Base-by-base conservation (phyloP, 1,140 invertebrate species). In the Trialeurodes vaporariorum region DNA sequence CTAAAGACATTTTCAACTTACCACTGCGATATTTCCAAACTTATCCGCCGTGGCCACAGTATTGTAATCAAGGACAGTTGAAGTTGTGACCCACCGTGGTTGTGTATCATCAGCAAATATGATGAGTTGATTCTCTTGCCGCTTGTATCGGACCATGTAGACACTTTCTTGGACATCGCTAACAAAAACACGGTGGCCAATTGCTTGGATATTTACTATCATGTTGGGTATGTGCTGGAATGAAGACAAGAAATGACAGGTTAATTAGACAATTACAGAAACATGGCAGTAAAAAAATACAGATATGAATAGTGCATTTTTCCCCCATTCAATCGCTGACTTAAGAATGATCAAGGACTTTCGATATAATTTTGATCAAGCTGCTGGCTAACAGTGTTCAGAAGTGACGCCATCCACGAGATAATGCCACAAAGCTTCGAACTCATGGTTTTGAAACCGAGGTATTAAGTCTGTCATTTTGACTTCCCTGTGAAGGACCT, bases 101-200 rank as follows among this genome's bases (percentile, higher is more conserved):
- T 93, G 91, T 0, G 94, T 98, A 74, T 99, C 97, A 79, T 99
- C 97, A 2, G 96, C 94, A 80, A 99, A 99, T 59, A 99, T 92
- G 40, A 98, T 95, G 58, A 99, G 81, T 74, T 98, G 96, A 81
- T 99, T 99, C 77, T 98, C 97, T 68, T 90, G 85, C 34, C 94
- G 84, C 76, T 95, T 96, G 79, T 99, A 99, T 34, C 94, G 86
- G 0, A 99, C 85, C 76, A 96, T 98, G 76, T 96, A 96, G 17
- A 99, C 90, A 27, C 94, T 97, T 76, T 99, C 97, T 77, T 99
- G 96, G 0, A 98, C 89, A 79, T 99, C 98, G 0, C 91, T 88
- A 0, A 96, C 96, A 74, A 92, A 94, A 27, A 99, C 91, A 63
- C 98, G 84, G 75, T 95, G 90, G 0, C 96, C 95, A 73, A 96